Percentiles rank a stretch among this genome's conserved stretches.
Conservation (phyloP, 2,888 invertebrate genomes). For the Drosophila melanosoma region DNA sequence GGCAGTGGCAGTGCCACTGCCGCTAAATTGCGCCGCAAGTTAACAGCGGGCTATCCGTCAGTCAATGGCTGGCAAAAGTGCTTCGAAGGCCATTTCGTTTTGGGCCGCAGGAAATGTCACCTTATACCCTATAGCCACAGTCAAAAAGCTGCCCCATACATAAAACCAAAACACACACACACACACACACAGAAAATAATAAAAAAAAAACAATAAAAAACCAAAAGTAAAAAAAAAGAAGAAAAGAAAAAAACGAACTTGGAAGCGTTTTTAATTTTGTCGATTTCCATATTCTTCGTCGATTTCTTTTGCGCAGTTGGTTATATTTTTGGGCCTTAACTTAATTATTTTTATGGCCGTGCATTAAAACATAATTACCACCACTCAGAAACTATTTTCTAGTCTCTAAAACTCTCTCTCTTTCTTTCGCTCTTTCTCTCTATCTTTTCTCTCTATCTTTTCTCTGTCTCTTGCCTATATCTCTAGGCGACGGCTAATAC, state of each 20-base stretch:
- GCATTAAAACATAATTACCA: constrained; percentile 49
- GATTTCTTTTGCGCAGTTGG: constrained; percentile 66
- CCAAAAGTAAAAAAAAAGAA: background rate
- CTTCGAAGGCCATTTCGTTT: constrained; percentile 62
- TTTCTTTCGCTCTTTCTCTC: background rate
- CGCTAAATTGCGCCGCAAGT: constrained; percentile 42
- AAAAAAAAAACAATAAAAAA: constrained; percentile 10
- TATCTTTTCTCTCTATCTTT: background rate
- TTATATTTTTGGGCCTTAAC: constrained; percentile 14
- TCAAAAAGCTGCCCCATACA: constrained; percentile 15
- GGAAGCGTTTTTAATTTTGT: constrained; percentile 38
- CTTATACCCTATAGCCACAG: constrained; percentile 57
- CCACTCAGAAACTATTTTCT: constrained; percentile 22
- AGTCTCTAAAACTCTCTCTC: background rate
- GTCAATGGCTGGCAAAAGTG: constrained; percentile 63
- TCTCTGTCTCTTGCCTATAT: background rate
- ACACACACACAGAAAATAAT: constrained; percentile 9
- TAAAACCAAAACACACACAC: constrained; percentile 11
- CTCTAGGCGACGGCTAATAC: constrained; percentile 5
- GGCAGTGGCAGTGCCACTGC: constrained; percentile 16
- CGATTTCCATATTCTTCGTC: constrained; percentile 33
- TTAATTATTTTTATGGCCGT: constrained; percentile 31
- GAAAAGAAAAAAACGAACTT: constrained; percentile 26
- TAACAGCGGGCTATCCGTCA: constrained; percentile 29
- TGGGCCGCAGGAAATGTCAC: constrained; percentile 70